These are phyloP conservation scores for Heliconius himera DNA, from an alignment of 1,140 invertebrate species.

Conservation along the genomic window DNA sequence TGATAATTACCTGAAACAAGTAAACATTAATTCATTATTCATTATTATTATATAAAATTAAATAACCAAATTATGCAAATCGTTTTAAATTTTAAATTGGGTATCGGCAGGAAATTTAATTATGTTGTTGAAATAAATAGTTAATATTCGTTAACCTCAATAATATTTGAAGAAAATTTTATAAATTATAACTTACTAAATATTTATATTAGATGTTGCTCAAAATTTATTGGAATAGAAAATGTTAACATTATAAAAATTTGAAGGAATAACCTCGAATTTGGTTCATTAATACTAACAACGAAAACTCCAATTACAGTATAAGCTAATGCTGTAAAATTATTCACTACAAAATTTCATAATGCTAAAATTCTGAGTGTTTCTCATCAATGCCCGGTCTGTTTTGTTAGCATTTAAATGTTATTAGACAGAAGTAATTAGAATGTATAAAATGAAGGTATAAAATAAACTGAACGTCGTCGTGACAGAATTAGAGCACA, in stretches of 20 bases:
- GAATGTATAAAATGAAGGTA: background rate
- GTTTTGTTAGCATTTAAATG: background rate
- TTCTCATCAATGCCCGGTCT: background rate
- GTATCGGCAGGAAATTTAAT: too few relatives aligned
- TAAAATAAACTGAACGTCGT: background rate
- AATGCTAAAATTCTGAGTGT: background rate
- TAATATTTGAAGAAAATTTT: background rate
- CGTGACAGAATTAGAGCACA: background rate
- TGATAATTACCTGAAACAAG: constrained; percentile 11
- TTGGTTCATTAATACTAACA: too few relatives aligned
- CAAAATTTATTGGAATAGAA: too few relatives aligned
- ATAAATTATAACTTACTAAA: too few relatives aligned
- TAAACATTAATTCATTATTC: background rate
- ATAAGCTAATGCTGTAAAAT: background rate
- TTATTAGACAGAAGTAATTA: background rate
- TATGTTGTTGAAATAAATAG: too few relatives aligned
- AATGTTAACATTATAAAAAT: too few relatives aligned
- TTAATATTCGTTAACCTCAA: too few relatives aligned
- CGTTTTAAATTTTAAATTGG: too few relatives aligned
- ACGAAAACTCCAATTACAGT: background rate
- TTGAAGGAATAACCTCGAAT: too few relatives aligned
- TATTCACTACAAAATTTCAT: background rate
- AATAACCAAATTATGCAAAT: too few relatives aligned
- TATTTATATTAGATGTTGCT: background rate
- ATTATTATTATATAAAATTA: background rate